phyloP scores from a whole-genome alignment of 2,888 invertebrate genomes.

The Amblyteles armatorius region DNA sequence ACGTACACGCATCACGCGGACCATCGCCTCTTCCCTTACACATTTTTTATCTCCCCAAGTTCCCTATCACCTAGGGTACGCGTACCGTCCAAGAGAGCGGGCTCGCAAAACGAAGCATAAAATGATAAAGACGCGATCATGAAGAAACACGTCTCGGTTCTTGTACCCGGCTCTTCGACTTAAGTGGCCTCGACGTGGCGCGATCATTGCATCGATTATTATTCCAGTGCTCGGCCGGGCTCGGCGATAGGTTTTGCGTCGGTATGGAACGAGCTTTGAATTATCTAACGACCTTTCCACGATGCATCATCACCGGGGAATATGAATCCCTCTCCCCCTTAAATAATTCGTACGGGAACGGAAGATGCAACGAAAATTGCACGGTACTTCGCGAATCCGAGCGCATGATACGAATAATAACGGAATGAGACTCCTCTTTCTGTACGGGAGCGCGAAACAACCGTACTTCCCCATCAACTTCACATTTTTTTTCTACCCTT shows the following conservation, averaged over 20 bases:
- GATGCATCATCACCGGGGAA: constrained; percentile 15
- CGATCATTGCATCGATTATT: constrained; percentile 68
- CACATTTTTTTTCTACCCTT: constrained; percentile 8
- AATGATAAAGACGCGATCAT: constrained; percentile 68
- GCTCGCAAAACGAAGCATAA: constrained; percentile 63
- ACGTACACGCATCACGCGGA: constrained; percentile 23
- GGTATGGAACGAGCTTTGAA: constrained; percentile 56
- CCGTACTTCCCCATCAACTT: constrained; percentile 4
- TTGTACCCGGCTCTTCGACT: constrained; percentile 63
- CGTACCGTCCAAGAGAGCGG: constrained; percentile 8
- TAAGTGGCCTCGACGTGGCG: constrained; percentile 65
- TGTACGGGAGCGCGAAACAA: constrained; percentile 3
- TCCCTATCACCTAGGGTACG: constrained; percentile 38
- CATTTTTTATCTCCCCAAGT: constrained; percentile 28
- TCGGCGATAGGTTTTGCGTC: constrained; percentile 56
- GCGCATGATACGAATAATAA: constrained; percentile 22
- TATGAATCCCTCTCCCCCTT: background rate
- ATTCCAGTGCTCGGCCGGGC: constrained; percentile 43
- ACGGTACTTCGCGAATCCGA: background rate
- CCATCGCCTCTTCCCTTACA: constrained; percentile 30
- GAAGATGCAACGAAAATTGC: background rate
- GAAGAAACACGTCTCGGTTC: constrained; percentile 66
- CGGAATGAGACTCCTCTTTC: background rate
- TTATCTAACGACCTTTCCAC: constrained; percentile 57
- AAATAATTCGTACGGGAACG: background rate